phyloP scores from a whole-genome alignment of 2,888 invertebrate genomes.

The Rhingia rostrata region DNA sequence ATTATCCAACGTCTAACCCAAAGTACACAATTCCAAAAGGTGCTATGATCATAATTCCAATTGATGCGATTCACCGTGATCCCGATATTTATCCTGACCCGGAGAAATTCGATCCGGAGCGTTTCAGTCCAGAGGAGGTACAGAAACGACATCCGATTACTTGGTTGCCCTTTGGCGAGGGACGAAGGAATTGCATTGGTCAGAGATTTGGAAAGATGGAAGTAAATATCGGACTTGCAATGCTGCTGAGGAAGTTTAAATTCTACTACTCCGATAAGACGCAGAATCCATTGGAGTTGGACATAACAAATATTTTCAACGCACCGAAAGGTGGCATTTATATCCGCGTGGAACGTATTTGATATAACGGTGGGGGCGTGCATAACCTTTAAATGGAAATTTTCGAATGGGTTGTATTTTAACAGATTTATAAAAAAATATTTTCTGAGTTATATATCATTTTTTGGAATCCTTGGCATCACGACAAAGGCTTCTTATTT shows the following conservation, averaged over 20 bases:
- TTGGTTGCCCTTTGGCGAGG: constrained; percentile 80
- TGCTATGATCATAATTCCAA: constrained; percentile 75
- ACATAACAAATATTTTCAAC: constrained; percentile 34
- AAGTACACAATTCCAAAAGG: constrained; percentile 83
- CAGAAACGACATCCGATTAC: constrained; percentile 82
- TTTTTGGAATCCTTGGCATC: too few species aligned
- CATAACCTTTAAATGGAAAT: too few species aligned
- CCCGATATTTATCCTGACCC: constrained; percentile 84
- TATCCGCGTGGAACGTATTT: constrained; percentile 58
- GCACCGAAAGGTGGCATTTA: constrained; percentile 69
- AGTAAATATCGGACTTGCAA: constrained; percentile 12
- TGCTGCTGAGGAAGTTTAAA: constrained; percentile 39
- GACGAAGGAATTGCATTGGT: constrained; percentile 81
- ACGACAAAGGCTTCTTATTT: too few species aligned
- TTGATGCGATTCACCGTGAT: constrained; percentile 84
- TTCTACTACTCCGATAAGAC: constrained; percentile 56
- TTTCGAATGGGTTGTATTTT: too few species aligned
- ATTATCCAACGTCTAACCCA: constrained; percentile 83
- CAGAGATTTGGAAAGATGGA: constrained; percentile 74
- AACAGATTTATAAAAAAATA: too few species aligned
- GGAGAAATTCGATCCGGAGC: constrained; percentile 85
- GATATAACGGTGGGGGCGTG: too few species aligned
- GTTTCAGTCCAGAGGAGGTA: constrained; percentile 85
- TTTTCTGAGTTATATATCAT: too few species aligned
- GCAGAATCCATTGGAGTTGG: constrained; percentile 52